Evolutionary conservation across 2,888 invertebrate genomes (phyloP).

Genomic region (Pristionchus fissidentatus): DNA sequence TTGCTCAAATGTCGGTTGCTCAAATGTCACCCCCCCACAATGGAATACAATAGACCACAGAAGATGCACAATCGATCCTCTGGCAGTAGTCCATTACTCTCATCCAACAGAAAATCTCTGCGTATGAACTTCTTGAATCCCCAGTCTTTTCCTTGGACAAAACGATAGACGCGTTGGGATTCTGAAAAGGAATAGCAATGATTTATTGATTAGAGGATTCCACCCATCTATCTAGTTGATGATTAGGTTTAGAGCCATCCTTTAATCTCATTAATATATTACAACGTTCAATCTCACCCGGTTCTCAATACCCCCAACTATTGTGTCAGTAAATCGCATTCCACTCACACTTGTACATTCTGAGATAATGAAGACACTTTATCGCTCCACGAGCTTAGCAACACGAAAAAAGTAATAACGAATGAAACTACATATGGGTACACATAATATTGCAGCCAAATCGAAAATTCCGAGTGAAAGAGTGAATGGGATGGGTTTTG

Average conservation of each 20-base stretch:
- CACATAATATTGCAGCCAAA: constrained; percentile 35
- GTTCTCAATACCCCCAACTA: too few species aligned
- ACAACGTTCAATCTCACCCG: too few species aligned
- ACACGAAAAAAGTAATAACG: too few species aligned
- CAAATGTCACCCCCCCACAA: too few species aligned
- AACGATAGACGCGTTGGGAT: constrained; percentile 93
- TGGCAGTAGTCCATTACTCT: constrained; percentile 96
- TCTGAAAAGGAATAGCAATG: constrained; percentile 80
- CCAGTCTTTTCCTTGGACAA: constrained; percentile 99
- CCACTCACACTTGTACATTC: not conserved
- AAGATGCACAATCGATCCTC: constrained; percentile 96
- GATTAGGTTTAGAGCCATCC: too few species aligned
- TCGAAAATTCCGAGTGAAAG: not conserved
- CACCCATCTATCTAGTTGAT: too few species aligned
- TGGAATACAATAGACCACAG: too few species aligned
- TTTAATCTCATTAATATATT: too few species aligned
- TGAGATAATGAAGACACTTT: not conserved
- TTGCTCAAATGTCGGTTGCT: too few species aligned
- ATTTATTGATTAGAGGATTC: too few species aligned
- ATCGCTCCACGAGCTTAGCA: not conserved
- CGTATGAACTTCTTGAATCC: constrained; percentile 99
- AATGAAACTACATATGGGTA: constrained; percentile 16
- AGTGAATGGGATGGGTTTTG: not conserved
- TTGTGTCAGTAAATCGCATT: constrained; percentile 5
- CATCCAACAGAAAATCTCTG: constrained; percentile 97